Evolutionary conservation across 2,888 invertebrate species (phyloP).

Genomic region (Trachelus troglodyta): DNA sequence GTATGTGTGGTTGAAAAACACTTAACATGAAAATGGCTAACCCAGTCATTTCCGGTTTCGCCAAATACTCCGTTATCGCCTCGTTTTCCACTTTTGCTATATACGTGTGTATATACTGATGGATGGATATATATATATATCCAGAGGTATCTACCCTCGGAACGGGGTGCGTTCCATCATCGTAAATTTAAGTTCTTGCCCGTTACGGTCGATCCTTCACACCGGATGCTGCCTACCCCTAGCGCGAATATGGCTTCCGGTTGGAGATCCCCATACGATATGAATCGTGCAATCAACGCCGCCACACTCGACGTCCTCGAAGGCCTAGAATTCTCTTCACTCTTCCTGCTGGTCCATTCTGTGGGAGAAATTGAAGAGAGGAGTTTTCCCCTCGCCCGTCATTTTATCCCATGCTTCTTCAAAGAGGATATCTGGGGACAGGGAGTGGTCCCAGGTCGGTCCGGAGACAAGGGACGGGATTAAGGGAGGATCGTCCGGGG

Average conservation of each 20-base stretch:
- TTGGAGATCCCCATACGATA: conserved; percentile 14
- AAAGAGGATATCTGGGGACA: neutral
- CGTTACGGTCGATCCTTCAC: conserved; percentile 30
- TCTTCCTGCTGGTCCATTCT: neutral
- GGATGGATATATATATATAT: neutral
- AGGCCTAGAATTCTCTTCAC: neutral
- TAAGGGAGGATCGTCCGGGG: neutral
- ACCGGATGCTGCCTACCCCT: neutral
- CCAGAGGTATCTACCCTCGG: neutral
- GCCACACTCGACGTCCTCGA: neutral
- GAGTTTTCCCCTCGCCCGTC: neutral
- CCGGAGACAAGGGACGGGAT: neutral
- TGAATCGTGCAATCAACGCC: conserved; percentile 44
- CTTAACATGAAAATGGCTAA: neutral
- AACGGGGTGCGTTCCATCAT: conserved; percentile 22
- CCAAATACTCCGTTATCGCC: neutral
- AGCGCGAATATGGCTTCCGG: neutral
- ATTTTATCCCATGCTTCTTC: neutral
- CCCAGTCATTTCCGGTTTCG: neutral
- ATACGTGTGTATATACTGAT: no score
- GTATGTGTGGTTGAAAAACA: neutral
- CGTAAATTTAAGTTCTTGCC: conserved; percentile 36
- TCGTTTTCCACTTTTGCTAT: neutral
- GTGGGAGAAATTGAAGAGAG: neutral
- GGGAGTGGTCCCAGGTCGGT: neutral